Base-by-base conservation (phyloP, 2,888 invertebrate genomes). In the Pandemis corylana region DNA sequence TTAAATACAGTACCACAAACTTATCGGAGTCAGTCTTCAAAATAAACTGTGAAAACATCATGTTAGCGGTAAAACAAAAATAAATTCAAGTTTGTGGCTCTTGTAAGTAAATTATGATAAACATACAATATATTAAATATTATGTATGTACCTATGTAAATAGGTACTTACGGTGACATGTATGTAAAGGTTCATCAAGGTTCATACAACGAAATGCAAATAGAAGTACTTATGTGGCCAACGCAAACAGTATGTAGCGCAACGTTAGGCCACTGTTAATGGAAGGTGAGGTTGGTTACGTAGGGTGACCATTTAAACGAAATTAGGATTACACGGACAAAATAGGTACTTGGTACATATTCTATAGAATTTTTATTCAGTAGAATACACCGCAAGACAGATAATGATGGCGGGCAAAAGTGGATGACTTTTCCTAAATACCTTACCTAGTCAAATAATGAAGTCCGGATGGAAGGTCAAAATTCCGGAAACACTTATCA, bases 181-280 rank as follows among this genome's bases (percentile, higher is more conserved):
- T 59, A 49, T n/a, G 62, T 42, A 62, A 42, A 61, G 61, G 42
- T 64, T 41, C 64, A 64, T 41, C 64, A 64, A 64, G 64, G 64
- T 64, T 64, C 64, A 64, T n/a, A n/a, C 20, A 15, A 61, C 41
- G 59, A 12, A 62, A 72, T 67, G 66, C 61, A 62, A 72, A 62
- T 28, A 71, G 15, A 44, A 42, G 44, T 67, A 44, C 28, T 36
- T 36, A 28, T 61, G 61, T 61, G 56, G 56, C 28, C 63, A 46
- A 42, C 36, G 20, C 72, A 67, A 72, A 72, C 61, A 72, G 46
- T 41, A 53, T 20, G 20, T 20, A 10, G 20, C 49, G 71, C 71
- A 9, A 49, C n/a, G 65, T 59, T 66, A 66, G 41, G 66, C 61
- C 41, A 66, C 59, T 28, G 59, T 12, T 6, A 59, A 28, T 59